Evolutionary conservation across 2,888 invertebrate genomes (phyloP), one percentile per base, ranked within the genome.

Genomic region (Microchrysa polita): DNA sequence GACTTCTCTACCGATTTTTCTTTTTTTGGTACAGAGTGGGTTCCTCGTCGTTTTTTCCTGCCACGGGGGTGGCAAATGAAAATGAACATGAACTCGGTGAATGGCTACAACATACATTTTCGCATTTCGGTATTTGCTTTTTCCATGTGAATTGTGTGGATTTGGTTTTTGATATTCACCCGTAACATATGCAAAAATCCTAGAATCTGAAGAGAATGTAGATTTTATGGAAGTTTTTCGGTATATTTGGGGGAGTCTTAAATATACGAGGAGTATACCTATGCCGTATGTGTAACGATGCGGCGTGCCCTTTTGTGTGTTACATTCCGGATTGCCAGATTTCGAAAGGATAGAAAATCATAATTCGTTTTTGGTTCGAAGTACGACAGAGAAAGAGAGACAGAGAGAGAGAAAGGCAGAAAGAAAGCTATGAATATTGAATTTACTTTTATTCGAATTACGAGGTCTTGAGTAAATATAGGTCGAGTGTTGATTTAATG

Each of bases 11-110:
- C 55, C 55, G 5, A 1, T 55, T 20, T 16, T 55, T n/a, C 16
- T 53, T 7, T 53, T 60, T 60, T 34, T 12, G 5, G n/a, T n/a
- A n/a, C n/a, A n/a, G n/a, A n/a, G n/a, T 27, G 22, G 23, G 22
- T 59, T 9, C 23, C 27, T 16, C 23, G 14, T 57, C 27, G n/a
- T 59, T 23, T 59, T 59, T 59, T 9, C 9, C 10, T n/a, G 59
- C 14, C 27, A 23, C 5, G n/a, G 23, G 27, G 27, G 12, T 22
- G 23, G 61, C 18, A 61, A 40, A 61, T 61, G 65, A 65, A 65
- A 65, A 65, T 65, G 65, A 65, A 65, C 48, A 34, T 65, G 48
- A 65, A 65, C 65, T 63, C 23, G 42, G 61, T 63, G 65, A 65
- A 48, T 65, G 34, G 44, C n/a, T n/a, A n/a, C n/a, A n/a, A n/a